Percentiles rank a stretch among this genome's conserved stretches.
Conservation (phyloP, 2,113 vertebrate species). For the Eupsittula cactorum region DNA sequence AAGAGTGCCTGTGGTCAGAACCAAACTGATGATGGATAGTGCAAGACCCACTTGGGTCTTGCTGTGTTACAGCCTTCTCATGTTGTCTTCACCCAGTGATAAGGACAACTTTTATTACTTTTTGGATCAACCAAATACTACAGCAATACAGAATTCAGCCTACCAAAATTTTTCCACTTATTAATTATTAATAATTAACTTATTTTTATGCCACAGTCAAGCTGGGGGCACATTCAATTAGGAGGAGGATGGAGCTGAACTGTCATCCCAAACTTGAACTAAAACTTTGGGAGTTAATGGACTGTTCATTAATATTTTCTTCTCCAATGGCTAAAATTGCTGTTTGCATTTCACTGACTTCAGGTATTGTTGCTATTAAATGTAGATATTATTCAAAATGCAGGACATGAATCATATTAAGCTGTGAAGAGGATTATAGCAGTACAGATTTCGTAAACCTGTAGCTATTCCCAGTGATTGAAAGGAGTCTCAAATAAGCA, state of each 20-base stretch:
- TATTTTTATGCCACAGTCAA: not conserved
- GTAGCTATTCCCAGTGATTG: not conserved
- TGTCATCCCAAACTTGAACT: not conserved
- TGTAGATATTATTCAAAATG: not conserved
- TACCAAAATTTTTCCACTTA: not conserved
- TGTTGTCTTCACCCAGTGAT: not conserved
- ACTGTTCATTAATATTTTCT: not conserved
- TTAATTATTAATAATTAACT: not conserved
- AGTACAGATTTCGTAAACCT: not conserved
- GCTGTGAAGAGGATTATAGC: not conserved
- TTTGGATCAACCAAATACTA: not conserved
- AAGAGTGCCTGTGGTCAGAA: not conserved
- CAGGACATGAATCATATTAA: not conserved
- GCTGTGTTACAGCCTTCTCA: not conserved
- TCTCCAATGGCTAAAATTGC: not conserved
- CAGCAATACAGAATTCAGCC: not conserved
- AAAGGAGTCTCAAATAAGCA: not conserved
- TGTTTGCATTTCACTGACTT: not conserved
- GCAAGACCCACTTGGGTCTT: not conserved
- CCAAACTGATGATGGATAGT: not conserved
- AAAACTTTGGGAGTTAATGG: not conserved
- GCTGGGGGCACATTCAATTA: not conserved
- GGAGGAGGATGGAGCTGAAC: not conserved
- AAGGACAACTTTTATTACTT: not conserved
- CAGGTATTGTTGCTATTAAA: not conserved